Conservation (phyloP, 2,797 vertebrate genomes). For the Anniella stebbinsi region DNA sequence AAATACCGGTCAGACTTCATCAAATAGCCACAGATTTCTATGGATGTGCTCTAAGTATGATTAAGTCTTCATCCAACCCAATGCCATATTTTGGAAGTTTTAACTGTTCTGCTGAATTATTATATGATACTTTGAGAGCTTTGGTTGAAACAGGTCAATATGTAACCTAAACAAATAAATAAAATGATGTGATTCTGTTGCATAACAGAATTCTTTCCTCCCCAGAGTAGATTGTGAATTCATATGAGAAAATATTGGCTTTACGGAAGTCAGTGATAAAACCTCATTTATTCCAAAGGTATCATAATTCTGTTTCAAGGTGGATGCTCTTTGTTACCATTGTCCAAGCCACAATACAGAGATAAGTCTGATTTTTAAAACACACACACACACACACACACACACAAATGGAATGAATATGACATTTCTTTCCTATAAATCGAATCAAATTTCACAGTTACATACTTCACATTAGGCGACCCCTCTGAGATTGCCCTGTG, state of each 20-base stretch:
- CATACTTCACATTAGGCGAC: not conserved
- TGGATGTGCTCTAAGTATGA: not conserved
- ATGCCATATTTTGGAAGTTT: not conserved
- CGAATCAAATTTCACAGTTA: not conserved
- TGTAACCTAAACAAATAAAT: not conserved
- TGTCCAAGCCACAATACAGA: not conserved
- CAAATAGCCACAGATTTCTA: not conserved
- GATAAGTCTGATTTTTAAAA: too few species aligned
- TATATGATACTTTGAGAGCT: not conserved
- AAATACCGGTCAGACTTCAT: not conserved
- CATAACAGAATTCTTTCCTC: not conserved
- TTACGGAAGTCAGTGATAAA: not conserved
- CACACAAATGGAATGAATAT: not conserved
- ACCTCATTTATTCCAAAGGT: not conserved
- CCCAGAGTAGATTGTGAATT: not conserved
- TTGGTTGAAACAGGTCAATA: not conserved
- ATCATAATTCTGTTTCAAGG: not conserved
- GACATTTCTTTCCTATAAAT: not conserved
- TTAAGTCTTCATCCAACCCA: too few species aligned
- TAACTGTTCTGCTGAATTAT: not conserved
- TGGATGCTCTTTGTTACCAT: not conserved
- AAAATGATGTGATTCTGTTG: not conserved
- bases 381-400: too few species aligned
- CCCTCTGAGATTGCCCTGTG: too few species aligned
- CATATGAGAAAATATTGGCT: not conserved